Evolutionary conservation across 2,113 vertebrate species (phyloP).

Genomic region (Tragelaphus buxtoni): DNA sequence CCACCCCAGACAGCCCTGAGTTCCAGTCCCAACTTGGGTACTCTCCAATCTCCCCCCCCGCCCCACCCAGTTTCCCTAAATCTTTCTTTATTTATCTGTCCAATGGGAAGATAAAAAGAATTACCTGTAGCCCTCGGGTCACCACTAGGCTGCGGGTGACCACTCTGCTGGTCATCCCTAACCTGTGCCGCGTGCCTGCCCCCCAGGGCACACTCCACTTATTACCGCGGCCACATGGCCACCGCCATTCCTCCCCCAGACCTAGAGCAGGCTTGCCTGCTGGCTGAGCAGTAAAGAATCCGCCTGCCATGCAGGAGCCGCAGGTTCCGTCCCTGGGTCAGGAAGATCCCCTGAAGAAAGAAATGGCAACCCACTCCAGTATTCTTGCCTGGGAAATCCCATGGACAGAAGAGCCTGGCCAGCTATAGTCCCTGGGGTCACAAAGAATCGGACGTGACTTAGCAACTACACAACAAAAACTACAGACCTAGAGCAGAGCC

Average conservation of each 20-base stretch:
- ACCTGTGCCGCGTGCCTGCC: background rate
- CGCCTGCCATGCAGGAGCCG: background rate
- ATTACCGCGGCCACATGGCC: accelerated
- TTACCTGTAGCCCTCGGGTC: background rate
- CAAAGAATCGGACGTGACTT: background rate
- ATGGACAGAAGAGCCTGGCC: background rate
- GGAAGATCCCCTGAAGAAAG: background rate
- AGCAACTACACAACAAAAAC: background rate
- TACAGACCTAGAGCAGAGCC: background rate
- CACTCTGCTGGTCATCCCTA: background rate
- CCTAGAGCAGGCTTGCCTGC: background rate
- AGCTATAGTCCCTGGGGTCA: background rate
- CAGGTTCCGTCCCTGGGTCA: background rate
- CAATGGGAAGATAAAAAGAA: background rate
- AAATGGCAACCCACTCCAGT: background rate
- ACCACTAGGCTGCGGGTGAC: background rate
- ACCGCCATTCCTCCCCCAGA: accelerated
- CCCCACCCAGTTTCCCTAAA: background rate
- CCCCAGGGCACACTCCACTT: accelerated
- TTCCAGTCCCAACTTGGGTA: background rate
- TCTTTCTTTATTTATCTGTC: background rate
- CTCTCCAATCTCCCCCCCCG: background rate
- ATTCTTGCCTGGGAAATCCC: background rate
- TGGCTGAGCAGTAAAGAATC: background rate
- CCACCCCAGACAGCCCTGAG: background rate